phyloP scores from a whole-genome alignment of 1,140 invertebrate species.

The Drosophila sproati region DNA sequence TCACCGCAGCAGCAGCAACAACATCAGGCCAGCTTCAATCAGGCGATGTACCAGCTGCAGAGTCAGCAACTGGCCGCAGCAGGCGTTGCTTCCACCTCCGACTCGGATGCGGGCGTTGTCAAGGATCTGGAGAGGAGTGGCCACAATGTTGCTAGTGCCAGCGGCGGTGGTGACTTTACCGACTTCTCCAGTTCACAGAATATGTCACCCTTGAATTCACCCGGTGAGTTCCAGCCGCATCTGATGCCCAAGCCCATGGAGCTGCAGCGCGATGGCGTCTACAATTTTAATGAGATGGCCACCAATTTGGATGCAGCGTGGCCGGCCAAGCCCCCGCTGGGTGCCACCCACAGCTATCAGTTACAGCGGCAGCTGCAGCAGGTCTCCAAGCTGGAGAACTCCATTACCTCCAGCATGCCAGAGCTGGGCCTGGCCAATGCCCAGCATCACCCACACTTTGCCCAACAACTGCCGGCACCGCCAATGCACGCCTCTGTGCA shows the following conservation, averaged over 20 bases:
- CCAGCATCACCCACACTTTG: slow-evolving; percentile 28
- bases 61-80: slow-evolving; percentile 74
- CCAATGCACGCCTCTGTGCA: slow-evolving; percentile 55
- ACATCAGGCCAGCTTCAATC: slow-evolving; percentile 79
- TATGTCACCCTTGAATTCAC: slow-evolving; percentile 74
- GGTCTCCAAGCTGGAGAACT: slow-evolving; percentile 65
- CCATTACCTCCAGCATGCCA: slow-evolving; percentile 78
- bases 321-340: slow-evolving; percentile 68
- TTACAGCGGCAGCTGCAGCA: slow-evolving; percentile 70
- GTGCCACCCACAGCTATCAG: slow-evolving; percentile 66
- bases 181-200: slow-evolving; percentile 82
- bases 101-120: slow-evolving; percentile 76
- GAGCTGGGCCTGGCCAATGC: slow-evolving; percentile 51
- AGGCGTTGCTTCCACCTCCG: slow-evolving; percentile 65
- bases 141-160: slow-evolving; percentile 15
- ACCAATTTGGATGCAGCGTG: slow-evolving; percentile 76
- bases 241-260: slow-evolving; percentile 80
- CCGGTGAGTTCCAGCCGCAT: slow-evolving; percentile 75
- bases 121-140: slow-evolving; percentile 71
- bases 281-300: slow-evolving; percentile 83
- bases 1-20: slow-evolving; percentile 82
- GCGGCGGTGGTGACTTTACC: slow-evolving; percentile 61
- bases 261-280: slow-evolving; percentile 72
- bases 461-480: slow-evolving; percentile 29
- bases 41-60: slow-evolving; percentile 83